Evolutionary conservation across 64 coral and sea anemone genomes (phyloP), one percentile per base, ranked within the genome.

Genomic region (Cladopsammia gracilis): DNA sequence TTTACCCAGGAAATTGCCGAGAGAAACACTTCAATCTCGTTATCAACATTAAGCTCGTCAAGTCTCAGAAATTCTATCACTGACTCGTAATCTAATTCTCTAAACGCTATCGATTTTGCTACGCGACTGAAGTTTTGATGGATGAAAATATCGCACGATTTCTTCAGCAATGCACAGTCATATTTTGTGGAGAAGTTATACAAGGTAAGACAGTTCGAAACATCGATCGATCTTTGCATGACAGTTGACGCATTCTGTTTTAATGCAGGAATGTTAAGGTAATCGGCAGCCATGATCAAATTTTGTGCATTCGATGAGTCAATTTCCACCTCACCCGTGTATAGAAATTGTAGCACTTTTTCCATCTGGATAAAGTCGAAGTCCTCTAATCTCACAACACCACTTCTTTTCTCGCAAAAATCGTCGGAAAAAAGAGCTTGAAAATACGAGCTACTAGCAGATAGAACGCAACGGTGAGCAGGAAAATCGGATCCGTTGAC

Each of bases 201-300:
- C 0, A 85, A 25, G 6, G 59, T 72, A 43, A 95, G 60, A 78
- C 93, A 95, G 48, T 95, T 90, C 2, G 73, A 50, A 7, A 71
- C 8, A 20, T 75, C 25, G 19, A 95, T 50, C 18, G 34, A 73
- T 45, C 10, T 86, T 25, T 83, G 20, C 4, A 95, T 24, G 10
- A 76, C 53, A 34, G 48, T 48, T 12, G 60, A 47, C 42, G 78
- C 93, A 15, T 49, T 47, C 42, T 70, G 13, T 86, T 95, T 90
- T 54, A 90, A 86, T 49, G 87, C 84, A 77, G 87, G 88, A 43
- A 95, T 95, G 6, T 85, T 7, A n/a, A 95, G 84, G 42, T 90
- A 95, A 65, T 95, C 93, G 5, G 78, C 87, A 3, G 79, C 93
- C 25, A 65, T 57, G 51, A 95, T 19, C 10, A 95, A 48, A 22